phyloP scores from a whole-genome alignment of 1,140 invertebrate species.

The Hestina assimilis region DNA sequence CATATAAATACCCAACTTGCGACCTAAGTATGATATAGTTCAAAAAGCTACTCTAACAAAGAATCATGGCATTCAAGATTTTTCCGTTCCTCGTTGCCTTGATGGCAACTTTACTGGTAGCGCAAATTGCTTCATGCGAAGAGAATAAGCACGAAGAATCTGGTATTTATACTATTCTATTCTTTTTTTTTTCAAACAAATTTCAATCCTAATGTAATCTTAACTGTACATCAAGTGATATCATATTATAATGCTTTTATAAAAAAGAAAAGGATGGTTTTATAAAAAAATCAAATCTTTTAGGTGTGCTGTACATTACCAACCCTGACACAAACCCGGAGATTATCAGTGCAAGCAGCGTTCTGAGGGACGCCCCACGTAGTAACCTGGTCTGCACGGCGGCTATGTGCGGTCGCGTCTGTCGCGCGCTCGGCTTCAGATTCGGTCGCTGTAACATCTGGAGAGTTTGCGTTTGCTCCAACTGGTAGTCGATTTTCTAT shows the following conservation, averaged over 20 bases:
- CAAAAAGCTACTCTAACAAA: background rate
- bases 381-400: too few species aligned
- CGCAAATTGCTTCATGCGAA: background rate
- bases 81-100: background rate
- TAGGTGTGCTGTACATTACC: background rate
- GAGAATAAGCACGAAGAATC: background rate
- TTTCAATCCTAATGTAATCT: too few species aligned
- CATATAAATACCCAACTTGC: background rate
- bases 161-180: background rate
- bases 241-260: too few species aligned
- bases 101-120: background rate
- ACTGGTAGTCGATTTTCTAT: too few species aligned
- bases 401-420: constrained; percentile 10
- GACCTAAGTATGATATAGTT: background rate
- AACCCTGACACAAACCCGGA: constrained; percentile 2
- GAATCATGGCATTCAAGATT: constrained; percentile 5
- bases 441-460: constrained; percentile 9
- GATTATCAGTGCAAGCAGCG: too few species aligned
- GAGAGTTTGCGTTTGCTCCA: constrained; percentile 13
- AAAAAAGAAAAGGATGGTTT: too few species aligned
- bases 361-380: too few species aligned
- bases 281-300: too few species aligned
- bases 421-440: constrained; percentile 8
- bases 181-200: background rate
- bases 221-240: too few species aligned